Evolutionary conservation across 2,113 vertebrate species (phyloP), one percentile per base, ranked within the genome.

Genomic region (Chelonoidis abingdonii): DNA sequence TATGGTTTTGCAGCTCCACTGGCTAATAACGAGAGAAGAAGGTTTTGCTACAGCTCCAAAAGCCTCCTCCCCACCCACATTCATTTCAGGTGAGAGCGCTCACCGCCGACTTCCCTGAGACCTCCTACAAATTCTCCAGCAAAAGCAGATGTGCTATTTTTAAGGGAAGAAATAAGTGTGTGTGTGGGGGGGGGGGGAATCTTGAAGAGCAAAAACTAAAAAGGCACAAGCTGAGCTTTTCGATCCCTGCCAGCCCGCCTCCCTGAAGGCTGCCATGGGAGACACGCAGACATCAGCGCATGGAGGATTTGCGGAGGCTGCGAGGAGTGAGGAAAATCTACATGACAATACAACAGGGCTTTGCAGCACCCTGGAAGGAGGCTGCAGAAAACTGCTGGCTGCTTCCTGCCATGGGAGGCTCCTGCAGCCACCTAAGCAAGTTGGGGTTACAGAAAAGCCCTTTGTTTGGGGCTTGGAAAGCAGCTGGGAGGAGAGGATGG

Each of bases 151-250:
- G 4, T 22, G n/a, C 65, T 72, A 72, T 72, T 38, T 72, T 72
- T 72, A 72, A 22, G n/a, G 65, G 38, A 72, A 72, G 35, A 72
- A 72, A 72, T 38, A 72, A 72, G 50, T 50, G 50, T 14, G 12
- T 4, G 49, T 12, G 59, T 16, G 31, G 4, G 31, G 17, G 17
- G 35, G 2, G 4, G 14, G 1, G 10, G 6, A 38, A 38, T 10
- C 9, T 17, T 72, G 9, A 38, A 72, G 65, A 72, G 65, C 65
- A 72, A 38, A 72, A 72, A 22, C 10, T 22, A 38, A 72, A 72
- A 72, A 38, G n/a, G 65, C n/a, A 38, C 65, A 10, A 38, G 65
- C 4, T 1, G 9, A 22, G 65, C 19, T 72, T n/a, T 21, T 21
- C 10, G 65, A 22, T 72, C n/a, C 65, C 21, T 72, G 65, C n/a